Base-by-base conservation (phyloP, 2,113 vertebrate genomes). In the Apodemus sylvaticus region DNA sequence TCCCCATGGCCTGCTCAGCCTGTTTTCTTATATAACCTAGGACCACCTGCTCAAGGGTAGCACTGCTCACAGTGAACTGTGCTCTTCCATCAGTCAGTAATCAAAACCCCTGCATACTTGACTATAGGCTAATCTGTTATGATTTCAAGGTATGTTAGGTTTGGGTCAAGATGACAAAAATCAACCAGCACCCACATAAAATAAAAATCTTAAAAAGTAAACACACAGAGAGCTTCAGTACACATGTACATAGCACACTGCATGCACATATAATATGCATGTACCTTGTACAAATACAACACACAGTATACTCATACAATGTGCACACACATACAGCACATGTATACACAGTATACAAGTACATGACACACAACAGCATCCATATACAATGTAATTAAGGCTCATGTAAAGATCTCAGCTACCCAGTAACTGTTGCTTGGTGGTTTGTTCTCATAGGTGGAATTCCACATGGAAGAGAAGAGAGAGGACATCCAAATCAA, bases 391-490 rank as follows among this genome's bases (percentile, higher is more conserved):
- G 20, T 70, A n/a, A 10, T n/a, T n/a, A 87, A 51, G 45, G 62
- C 17, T 62, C 29, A 22, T 20, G n/a, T 31, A 42, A 74, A 14
- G 20, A 78, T 34, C 45, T 45, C 58, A n/a, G 39, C 58, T 26
- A 45, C 36, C 60, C 39, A 13, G 6, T 81, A 53, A 73, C 79
- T 45, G 39, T 14, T 91, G 42, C 95, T 17, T 7, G 29, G 19
- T 86, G 62, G 94, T 76, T 68, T 94, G 26, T 97, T 88, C 9
- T 0, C 45, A 51, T 97, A 99, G 99, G 98, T 99, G 98, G 98
- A 99, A 95, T 98, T 99, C 60, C 98, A 97, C n/a, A 96, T 99
- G 98, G 98, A 98, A 70, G 99, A 99, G 74, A 97, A 98, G 96
- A 98, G 97, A 31, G 98, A 99, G 53, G 98, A 99, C 96, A 98